Base-by-base conservation (phyloP, 1,140 invertebrate species). In the Stegodyphus dumicola region DNA sequence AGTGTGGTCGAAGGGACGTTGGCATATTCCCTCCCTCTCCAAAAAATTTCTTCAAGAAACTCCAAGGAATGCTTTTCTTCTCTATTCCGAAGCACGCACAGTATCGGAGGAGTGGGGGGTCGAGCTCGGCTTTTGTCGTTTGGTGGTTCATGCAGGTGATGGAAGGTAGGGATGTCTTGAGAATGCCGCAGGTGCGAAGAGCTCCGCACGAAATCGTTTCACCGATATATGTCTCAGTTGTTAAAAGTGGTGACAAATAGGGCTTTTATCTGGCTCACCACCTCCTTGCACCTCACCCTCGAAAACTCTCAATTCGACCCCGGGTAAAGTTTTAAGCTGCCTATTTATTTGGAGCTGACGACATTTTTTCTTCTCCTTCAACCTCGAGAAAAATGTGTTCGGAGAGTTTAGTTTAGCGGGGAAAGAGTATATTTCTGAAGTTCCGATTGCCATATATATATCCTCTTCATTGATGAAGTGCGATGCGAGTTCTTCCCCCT, bases 191-290 rank as follows among this genome's bases (percentile, higher is more conserved):
- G 73, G 73, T 75, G 73, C 54, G 73, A 75, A 60, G 15, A 11
- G 7, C 53, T 11, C 73, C 54, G 18, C 54, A 75, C 73, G 73
- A 56, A 75, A 75, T 75, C 73, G 73, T 49, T 60, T 13, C 13
- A 56, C 73, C 54, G 54, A 75, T 75, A 75, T 7, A 17, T 33
- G 33, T 60, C 73, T 48, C 73, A 60, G 73, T 75, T 75, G 73
- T 75, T 75, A 56, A 60, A 75, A 75, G 73, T 75, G 73, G 73
- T 75, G 73, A 75, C 73, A 75, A 75, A 75, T 75, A 53, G 73
- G 54, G 52, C 73, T 75, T 75, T 75, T 75, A 75, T 75, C 73
- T 60, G 73, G 56, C 56, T 18, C 17, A 18, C 53, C 54, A 60
- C 56, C 9, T 7, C 15, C 15, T 11, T 15, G 56, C 33, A 33